Evolutionary conservation across 92 coral and sea anemone genomes (phyloP).

Genomic region (Desmophyllum pertusum): DNA sequence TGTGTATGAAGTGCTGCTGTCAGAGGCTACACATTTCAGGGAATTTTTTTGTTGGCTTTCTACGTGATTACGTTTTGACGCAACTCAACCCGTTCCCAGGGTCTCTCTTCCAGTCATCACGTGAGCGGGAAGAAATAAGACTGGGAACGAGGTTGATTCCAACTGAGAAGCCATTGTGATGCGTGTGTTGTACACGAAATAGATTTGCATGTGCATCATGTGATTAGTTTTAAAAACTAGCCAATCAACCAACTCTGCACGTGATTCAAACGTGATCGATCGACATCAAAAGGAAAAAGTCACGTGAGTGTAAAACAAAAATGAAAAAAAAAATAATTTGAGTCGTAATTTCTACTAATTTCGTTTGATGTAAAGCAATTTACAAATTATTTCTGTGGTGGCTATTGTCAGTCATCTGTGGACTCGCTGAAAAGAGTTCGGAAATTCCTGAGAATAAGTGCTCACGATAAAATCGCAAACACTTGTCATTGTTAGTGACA

Average conservation of each 20-base stretch:
- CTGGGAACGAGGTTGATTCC: background rate
- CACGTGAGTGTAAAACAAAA: background rate
- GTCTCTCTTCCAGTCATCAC: background rate
- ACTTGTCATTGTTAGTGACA: constrained; percentile 4
- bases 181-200: background rate
- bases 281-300: background rate
- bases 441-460: background rate
- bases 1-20: background rate
- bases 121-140: background rate
- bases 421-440: too few relatives aligned
- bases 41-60: background rate
- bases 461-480: background rate
- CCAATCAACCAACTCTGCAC: constrained; percentile 1
- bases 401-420: background rate
- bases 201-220: background rate
- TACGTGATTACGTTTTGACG: background rate
- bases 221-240: background rate
- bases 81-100: background rate
- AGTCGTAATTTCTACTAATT: background rate
- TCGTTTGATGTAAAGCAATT: constrained; percentile 10
- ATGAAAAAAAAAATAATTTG: background rate
- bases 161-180: background rate
- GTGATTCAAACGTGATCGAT: background rate
- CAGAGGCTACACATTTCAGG: background rate
- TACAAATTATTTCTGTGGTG: background rate